Conservation (phyloP, 2,888 invertebrate genomes). For the Drosophila colorata region DNA sequence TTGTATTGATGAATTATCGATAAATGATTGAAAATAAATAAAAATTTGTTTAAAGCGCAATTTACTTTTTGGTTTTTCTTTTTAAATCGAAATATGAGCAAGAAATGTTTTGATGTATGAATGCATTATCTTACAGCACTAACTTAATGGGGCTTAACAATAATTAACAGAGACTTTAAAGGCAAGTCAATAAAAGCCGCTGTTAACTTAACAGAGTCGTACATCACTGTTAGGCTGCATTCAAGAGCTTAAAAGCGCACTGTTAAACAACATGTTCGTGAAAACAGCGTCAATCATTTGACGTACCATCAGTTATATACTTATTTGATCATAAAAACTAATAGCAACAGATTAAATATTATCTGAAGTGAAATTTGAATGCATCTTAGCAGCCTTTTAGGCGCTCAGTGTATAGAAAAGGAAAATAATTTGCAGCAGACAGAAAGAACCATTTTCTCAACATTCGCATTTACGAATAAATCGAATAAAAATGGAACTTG, state of each 20-base stretch:
- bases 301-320: background rate
- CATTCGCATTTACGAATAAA: constrained; percentile 3
- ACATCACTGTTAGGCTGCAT: constrained; percentile 9
- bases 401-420: constrained; percentile 8
- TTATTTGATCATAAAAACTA: constrained; percentile 28
- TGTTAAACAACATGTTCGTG: background rate
- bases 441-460: constrained; percentile 3
- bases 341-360: background rate
- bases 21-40: constrained; percentile 12
- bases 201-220: constrained; percentile 12
- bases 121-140: constrained; percentile 41
- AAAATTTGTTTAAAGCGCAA: constrained; percentile 59
- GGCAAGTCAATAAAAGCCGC: constrained; percentile 1
- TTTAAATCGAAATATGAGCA: constrained; percentile 40
- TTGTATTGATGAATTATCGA: constrained; percentile 18
- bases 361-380: constrained; percentile 1
- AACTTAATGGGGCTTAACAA: constrained; percentile 54
- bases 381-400: constrained; percentile 24
- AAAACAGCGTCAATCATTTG: constrained; percentile 1
- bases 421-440: constrained; percentile 16
- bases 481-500: constrained; percentile 9
- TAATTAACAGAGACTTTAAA: constrained; percentile 9
- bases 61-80: constrained; percentile 38
- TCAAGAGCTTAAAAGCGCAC: constrained; percentile 4
- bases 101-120: constrained; percentile 56